These are phyloP conservation scores for Cydia splendana DNA, from an alignment of 1,140 invertebrate species.

Conservation along the genomic window DNA sequence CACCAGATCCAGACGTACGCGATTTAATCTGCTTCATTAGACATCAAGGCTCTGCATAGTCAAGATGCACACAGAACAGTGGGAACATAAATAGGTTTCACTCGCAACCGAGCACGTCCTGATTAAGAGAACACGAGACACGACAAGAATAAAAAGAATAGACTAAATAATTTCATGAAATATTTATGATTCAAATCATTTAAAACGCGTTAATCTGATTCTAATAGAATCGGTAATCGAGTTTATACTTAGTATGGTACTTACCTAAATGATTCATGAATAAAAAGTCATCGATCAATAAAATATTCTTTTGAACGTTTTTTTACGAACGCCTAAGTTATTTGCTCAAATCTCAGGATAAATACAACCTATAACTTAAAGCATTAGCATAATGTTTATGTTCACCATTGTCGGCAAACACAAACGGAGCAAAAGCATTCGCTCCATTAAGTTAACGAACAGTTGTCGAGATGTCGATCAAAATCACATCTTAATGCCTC, in stretches of 20 bases:
- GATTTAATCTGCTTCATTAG: slow-evolving; percentile 68
- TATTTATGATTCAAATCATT: too few species aligned
- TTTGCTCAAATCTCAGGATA: neutral
- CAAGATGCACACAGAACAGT: slow-evolving; percentile 35
- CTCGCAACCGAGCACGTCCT: slow-evolving; percentile 9
- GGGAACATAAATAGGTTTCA: slow-evolving; percentile 10
- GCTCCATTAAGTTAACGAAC: slow-evolving; percentile 77
- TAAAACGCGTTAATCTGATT: too few species aligned
- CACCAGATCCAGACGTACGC: slow-evolving; percentile 46
- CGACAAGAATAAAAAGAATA: neutral
- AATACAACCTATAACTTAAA: slow-evolving; percentile 36
- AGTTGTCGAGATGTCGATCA: slow-evolving; percentile 78
- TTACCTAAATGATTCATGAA: too few species aligned
- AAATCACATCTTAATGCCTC: slow-evolving; percentile 69
- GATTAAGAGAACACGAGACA: slow-evolving; percentile 2
- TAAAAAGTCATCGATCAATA: too few species aligned
- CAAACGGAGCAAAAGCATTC: slow-evolving; percentile 62
- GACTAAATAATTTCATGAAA: too few species aligned
- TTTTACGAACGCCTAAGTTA: neutral
- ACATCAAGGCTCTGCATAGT: slow-evolving; percentile 40
- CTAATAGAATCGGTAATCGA: too few species aligned
- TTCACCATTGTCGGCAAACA: slow-evolving; percentile 51
- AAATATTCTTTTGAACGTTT: too few species aligned
- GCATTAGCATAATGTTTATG: slow-evolving; percentile 40
- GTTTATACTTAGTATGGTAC: too few species aligned